These are phyloP conservation scores for Dicentrarchus labrax DNA, from an alignment of 2,113 vertebrate species.

Conservation along the genomic window DNA sequence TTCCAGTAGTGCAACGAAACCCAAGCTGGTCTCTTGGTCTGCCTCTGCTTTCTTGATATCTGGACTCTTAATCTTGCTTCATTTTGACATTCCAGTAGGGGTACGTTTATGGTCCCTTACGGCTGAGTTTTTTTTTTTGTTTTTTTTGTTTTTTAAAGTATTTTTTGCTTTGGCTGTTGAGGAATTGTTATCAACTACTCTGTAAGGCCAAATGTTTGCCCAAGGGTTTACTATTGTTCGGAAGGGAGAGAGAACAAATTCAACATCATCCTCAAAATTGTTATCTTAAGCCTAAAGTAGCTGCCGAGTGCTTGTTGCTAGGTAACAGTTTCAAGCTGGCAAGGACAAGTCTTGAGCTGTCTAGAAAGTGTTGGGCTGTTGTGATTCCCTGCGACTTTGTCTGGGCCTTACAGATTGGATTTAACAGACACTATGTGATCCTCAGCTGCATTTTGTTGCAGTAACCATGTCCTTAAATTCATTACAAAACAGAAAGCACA, in stretches of 20 bases:
- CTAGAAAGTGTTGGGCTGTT: slow-evolving; percentile 47
- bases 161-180: slow-evolving; percentile 10
- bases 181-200: slow-evolving; percentile 39
- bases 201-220: slow-evolving; percentile 46
- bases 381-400: slow-evolving; percentile 56
- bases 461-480: slow-evolving; percentile 2
- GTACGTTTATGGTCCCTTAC: slow-evolving; percentile 27
- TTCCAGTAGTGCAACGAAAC: slow-evolving; percentile 43
- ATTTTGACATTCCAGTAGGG: slow-evolving; percentile 11
- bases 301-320: slow-evolving; percentile 81
- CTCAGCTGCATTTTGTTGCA: slow-evolving; percentile 14
- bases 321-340: slow-evolving; percentile 79
- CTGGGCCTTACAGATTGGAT: slow-evolving; percentile 30
- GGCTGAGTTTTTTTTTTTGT: not conserved
- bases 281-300: slow-evolving; percentile 77
- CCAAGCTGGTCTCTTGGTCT: slow-evolving; percentile 19
- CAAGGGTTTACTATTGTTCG: slow-evolving; percentile 44
- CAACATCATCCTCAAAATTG: slow-evolving; percentile 67
- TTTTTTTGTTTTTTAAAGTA: not conserved
- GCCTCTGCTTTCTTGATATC: slow-evolving; percentile 34
- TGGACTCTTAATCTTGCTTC: slow-evolving; percentile 30
- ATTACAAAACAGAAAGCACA: not conserved
- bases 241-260: slow-evolving; percentile 53
- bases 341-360: slow-evolving; percentile 72
- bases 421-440: slow-evolving; percentile 8